Percentiles rank a stretch among this genome's conserved stretches.
These are phyloP conservation scores for Mimas tiliae DNA, from an alignment of 2,888 invertebrate species.

Conservation along the genomic window DNA sequence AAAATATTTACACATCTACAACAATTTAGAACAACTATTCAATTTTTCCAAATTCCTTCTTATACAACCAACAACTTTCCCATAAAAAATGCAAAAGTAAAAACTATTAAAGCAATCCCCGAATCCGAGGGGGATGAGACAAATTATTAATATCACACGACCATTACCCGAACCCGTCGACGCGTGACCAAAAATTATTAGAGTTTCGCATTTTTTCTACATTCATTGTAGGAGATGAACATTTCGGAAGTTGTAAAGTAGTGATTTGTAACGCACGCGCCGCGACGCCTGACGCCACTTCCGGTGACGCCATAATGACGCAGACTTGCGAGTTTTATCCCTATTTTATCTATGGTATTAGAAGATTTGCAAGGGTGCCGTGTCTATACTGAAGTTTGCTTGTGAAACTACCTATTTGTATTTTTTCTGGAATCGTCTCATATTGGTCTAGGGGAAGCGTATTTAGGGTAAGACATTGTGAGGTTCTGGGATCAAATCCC, in stretches of 20 bases:
- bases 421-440: background rate
- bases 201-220: conserved; percentile 54
- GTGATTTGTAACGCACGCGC: conserved; percentile 85
- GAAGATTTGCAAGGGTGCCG: background rate
- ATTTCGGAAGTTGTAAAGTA: conserved; percentile 84
- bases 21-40: too few species aligned
- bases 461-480: too few species aligned
- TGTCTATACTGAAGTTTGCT: background rate
- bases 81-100: conserved; percentile 54
- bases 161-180: conserved; percentile 69
- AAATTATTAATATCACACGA: conserved; percentile 82
- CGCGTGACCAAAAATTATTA: conserved; percentile 78
- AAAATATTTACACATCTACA: too few species aligned
- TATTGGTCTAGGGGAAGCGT: too few species aligned
- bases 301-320: conserved; percentile 78
- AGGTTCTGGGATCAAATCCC: too few species aligned
- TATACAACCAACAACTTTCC: conserved; percentile 35
- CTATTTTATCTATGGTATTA: background rate
- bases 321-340: conserved; percentile 29
- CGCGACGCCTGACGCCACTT: conserved; percentile 79
- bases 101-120: conserved; percentile 55
- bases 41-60: conserved; percentile 28
- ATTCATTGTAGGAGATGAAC: conserved; percentile 57
- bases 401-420: background rate
- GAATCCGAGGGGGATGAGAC: conserved; percentile 61